Conservation (phyloP, 2,797 vertebrate genomes). For the Hypotaenidia philippensis region DNA sequence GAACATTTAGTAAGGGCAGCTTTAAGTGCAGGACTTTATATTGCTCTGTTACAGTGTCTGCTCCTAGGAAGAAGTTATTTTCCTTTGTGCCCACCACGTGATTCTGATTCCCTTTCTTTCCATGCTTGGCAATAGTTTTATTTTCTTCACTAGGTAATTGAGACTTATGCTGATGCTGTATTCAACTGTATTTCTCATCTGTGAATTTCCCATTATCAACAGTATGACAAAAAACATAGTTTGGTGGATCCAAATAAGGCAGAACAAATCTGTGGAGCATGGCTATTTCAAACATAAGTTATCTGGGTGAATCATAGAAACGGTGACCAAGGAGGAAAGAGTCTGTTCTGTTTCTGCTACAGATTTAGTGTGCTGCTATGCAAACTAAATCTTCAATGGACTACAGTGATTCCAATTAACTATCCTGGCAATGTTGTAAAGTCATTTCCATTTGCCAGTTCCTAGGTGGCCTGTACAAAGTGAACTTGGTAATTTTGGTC, state of each 20-base stretch:
- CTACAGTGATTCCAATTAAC: constrained; percentile 20
- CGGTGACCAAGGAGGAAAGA: background rate
- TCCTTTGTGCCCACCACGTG: background rate
- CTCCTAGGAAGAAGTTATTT: background rate
- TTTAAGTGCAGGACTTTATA: background rate
- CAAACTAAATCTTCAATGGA: background rate
- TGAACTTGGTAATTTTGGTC: background rate
- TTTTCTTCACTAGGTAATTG: constrained; percentile 19
- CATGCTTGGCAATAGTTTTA: background rate
- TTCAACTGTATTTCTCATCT: constrained; percentile 32
- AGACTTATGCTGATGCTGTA: background rate
- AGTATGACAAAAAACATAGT: background rate
- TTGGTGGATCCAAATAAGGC: constrained; percentile 29
- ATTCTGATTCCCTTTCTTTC: background rate
- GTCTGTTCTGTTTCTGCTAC: constrained; percentile 3
- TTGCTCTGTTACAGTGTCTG: background rate
- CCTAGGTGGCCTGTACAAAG: constrained; percentile 31
- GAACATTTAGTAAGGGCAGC: background rate
- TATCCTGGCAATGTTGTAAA: background rate
- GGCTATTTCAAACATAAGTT: constrained; percentile 15
- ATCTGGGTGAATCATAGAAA: background rate
- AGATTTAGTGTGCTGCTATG: background rate
- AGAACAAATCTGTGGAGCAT: constrained; percentile 26
- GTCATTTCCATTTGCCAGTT: constrained; percentile 19
- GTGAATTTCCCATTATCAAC: constrained; percentile 23